Evolutionary conservation across 1,140 invertebrate genomes (phyloP).

Genomic region (Physella acuta): DNA sequence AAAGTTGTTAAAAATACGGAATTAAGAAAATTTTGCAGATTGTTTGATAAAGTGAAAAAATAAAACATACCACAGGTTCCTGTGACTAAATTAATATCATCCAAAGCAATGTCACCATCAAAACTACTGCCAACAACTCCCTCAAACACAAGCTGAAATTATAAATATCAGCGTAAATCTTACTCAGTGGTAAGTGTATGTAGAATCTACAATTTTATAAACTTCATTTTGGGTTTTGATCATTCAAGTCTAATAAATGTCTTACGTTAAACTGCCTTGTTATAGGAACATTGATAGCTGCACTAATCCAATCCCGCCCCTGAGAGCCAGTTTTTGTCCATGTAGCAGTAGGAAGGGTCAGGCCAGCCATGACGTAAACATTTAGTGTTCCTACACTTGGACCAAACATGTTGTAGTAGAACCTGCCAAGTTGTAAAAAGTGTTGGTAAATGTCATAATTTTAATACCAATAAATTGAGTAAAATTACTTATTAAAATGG

Average conservation of each 20-base stretch:
- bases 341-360: conserved; percentile 28
- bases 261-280: conserved; percentile 22
- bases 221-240: too few species aligned
- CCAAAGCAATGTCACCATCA: conserved; percentile 54
- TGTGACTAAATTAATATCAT: conserved; percentile 42
- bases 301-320: conserved; percentile 45
- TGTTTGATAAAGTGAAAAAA: too few species aligned
- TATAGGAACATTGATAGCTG: conserved; percentile 4
- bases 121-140: conserved; percentile 44
- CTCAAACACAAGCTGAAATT: conserved; percentile 44
- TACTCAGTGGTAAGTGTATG: too few species aligned
- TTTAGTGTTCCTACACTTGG: conserved; percentile 45
- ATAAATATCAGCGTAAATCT: too few species aligned
- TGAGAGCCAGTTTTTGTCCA: conserved; percentile 44
- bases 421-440: conserved; percentile 13
- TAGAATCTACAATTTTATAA: too few species aligned
- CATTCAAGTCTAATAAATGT: too few species aligned
- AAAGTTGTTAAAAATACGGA: too few species aligned
- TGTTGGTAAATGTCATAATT: too few species aligned
- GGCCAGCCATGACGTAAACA: conserved; percentile 35
- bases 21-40: too few species aligned
- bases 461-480: too few species aligned
- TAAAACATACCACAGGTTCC: conserved; percentile 37
- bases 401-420: conserved; percentile 54
- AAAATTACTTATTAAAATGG: too few species aligned